Evolutionary conservation across 2,888 invertebrate species (phyloP).

Genomic region (Scaptodrosophila latifasciaeformis): DNA sequence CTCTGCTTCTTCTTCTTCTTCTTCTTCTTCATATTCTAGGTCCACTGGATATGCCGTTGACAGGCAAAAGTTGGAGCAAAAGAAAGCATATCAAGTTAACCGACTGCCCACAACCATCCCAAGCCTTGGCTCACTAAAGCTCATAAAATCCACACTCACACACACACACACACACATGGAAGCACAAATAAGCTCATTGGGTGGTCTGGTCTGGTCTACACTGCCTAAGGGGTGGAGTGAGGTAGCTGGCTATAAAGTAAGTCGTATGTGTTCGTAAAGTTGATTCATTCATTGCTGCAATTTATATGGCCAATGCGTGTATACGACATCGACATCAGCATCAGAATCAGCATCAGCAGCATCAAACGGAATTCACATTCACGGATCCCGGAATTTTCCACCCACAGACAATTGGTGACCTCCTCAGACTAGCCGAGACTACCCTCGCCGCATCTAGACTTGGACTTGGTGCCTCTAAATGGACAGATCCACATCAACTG

Average conservation of each 20-base stretch:
- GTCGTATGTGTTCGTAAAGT: conserved; percentile 62
- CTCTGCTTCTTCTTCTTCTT: not conserved
- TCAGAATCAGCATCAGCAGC: too few species aligned
- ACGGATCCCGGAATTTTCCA: too few species aligned
- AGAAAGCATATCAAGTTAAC: conserved; percentile 48
- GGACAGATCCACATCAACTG: too few species aligned
- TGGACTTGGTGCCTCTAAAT: too few species aligned
- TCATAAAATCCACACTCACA: conserved; percentile 33
- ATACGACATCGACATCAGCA: conserved; percentile 12
- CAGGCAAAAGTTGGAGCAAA: conserved; percentile 53
- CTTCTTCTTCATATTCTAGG: conserved; percentile 9
- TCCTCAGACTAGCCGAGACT: too few species aligned
- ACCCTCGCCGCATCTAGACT: too few species aligned
- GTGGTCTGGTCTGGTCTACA: conserved; percentile 17
- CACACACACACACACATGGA: conserved; percentile 19
- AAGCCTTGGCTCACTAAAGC: too few species aligned
- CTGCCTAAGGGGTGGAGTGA: not conserved
- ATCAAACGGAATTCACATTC: too few species aligned
- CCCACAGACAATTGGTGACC: too few species aligned
- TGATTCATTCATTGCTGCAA: conserved; percentile 65
- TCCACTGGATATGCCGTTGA: conserved; percentile 50
- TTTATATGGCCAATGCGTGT: conserved; percentile 53
- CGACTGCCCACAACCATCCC: too few species aligned
- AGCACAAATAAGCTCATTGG: conserved; percentile 19
- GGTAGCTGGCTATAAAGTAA: conserved; percentile 46